A percentile compares a stretch with the other conserved stretches of the same genome.
Conservation (phyloP, 2,797 vertebrate species). For the Sebastes melanostomus region DNA sequence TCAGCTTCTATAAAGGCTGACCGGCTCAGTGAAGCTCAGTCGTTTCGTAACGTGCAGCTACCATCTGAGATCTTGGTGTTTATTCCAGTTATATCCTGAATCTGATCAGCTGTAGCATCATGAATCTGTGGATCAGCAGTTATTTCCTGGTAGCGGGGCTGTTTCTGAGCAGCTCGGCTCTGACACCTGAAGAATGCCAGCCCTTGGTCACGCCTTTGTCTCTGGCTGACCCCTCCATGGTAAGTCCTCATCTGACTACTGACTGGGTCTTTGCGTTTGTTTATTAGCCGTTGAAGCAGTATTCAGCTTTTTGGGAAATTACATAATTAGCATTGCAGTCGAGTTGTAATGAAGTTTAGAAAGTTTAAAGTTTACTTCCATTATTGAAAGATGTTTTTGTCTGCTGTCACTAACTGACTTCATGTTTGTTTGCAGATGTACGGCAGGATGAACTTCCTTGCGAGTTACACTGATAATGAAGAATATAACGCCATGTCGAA, state of each 20-base stretch:
- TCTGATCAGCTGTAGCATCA: background rate
- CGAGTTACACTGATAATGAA: background rate
- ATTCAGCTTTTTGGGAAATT: too few species aligned
- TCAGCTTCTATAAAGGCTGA: slow-evolving; percentile 6
- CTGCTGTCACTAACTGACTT: background rate
- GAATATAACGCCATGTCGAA: background rate
- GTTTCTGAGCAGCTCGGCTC: slow-evolving; percentile 22
- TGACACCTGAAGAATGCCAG: slow-evolving; percentile 32
- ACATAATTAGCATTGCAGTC: too few species aligned
- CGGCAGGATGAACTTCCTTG: background rate
- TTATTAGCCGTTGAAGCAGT: too few species aligned
- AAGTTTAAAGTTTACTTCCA: too few species aligned
- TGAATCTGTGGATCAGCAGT: slow-evolving; percentile 17
- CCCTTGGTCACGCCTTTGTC: background rate
- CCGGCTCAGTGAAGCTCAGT: background rate
- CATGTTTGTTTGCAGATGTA: slow-evolving; percentile 17
- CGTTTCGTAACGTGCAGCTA: background rate
- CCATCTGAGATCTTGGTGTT: background rate
- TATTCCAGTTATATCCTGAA: background rate
- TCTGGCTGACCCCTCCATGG: background rate
- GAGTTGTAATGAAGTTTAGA: too few species aligned
- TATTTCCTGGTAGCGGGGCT: slow-evolving; percentile 1
- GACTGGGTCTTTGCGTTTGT: too few species aligned
- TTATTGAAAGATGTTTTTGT: background rate
- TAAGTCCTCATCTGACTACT: background rate